These are phyloP conservation scores for Rhinatrema bivittatum DNA, from an alignment of 2,797 vertebrate species.

Conservation along the genomic window DNA sequence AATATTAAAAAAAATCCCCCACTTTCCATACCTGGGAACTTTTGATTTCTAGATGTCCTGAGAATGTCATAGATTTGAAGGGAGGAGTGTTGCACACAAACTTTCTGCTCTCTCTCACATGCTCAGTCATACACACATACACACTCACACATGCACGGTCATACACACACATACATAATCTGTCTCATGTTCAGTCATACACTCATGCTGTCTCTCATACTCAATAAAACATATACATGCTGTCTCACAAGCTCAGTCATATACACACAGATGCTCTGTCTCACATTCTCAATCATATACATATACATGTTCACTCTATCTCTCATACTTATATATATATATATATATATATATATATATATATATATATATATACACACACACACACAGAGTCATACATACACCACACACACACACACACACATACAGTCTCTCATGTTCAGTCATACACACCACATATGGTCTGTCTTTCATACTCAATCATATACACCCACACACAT, in stretches of 20 bases:
- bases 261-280: background rate
- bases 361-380: rapidly evolving
- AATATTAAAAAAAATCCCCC: no score
- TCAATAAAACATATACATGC: constrained; percentile 33
- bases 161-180: no score
- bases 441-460: no score
- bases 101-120: no score
- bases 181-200: constrained; percentile 15
- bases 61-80: no score
- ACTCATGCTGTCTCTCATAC: constrained; percentile 24
- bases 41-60: no score
- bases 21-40: no score
- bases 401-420: background rate
- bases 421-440: rapidly evolving
- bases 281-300: rapidly evolving
- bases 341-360: rapidly evolving
- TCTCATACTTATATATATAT: rapidly evolving
- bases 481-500: no score
- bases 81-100: no score
- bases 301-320: background rate
- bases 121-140: no score
- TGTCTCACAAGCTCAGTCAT: constrained; percentile 2
- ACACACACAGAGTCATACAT: rapidly evolving
- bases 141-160: no score
- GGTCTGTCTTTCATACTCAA: no score